Percentiles rank a stretch among this genome's conserved stretches.
Conservation (phyloP, 2,797 vertebrate genomes). For the Paguma larvata region DNA sequence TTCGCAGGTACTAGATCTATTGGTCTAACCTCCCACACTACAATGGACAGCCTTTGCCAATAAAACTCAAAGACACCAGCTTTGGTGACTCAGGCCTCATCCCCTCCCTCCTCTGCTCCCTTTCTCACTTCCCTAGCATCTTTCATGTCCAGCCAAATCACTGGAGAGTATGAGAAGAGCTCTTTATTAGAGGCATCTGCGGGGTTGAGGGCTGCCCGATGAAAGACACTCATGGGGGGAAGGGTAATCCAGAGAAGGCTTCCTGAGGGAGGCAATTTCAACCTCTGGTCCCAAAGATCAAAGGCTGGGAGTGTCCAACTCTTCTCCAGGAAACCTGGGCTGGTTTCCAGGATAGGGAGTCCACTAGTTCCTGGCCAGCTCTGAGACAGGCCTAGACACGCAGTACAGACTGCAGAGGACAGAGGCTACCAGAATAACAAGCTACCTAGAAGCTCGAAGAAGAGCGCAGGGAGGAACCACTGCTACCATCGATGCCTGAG, state of each 20-base stretch:
- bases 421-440: not conserved
- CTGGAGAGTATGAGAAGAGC: not conserved
- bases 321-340: not conserved
- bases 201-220: not conserved
- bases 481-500: conserved; percentile 86
- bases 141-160: conserved; percentile 22
- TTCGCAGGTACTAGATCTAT: conserved; percentile 56
- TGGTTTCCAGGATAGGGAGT: conserved; percentile 61
- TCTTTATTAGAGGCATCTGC: conserved; percentile 46
- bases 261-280: conserved; percentile 7
- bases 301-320: not conserved
- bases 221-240: not conserved
- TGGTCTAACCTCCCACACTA: conserved; percentile 72
- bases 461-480: conserved; percentile 84
- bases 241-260: not conserved
- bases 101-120: not conserved
- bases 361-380: not conserved
- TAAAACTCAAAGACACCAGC: conserved; percentile 78
- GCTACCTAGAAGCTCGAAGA: conserved; percentile 46
- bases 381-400: conserved; percentile 26
- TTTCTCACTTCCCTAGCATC: not conserved
- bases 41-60: conserved; percentile 68
- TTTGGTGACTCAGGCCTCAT: conserved; percentile 48
- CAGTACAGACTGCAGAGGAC: not conserved
- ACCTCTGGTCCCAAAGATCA: not conserved